These are phyloP conservation scores for Noturus placidus DNA, from an alignment of 2,113 vertebrate species.

Conservation along the genomic window DNA sequence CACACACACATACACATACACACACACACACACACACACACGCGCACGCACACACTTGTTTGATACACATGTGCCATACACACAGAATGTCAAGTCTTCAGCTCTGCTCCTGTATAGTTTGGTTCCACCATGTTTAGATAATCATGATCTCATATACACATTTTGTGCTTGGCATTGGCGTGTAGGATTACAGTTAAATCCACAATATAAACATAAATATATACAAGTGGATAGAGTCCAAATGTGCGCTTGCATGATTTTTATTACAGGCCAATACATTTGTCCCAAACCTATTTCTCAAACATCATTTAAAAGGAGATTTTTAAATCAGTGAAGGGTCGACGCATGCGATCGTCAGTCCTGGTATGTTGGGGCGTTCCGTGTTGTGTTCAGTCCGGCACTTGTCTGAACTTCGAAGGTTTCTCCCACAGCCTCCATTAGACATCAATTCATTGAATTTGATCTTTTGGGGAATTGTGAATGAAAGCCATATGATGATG, in stretches of 20 bases:
- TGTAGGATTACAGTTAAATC: background rate
- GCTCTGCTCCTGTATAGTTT: background rate
- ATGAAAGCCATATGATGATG: background rate
- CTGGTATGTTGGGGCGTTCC: background rate
- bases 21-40: slow-evolving; percentile 32
- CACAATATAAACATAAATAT: background rate
- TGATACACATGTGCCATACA: background rate
- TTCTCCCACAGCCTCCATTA: background rate
- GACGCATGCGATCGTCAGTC: background rate
- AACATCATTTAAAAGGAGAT: background rate
- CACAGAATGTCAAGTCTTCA: background rate
- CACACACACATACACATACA: slow-evolving; percentile 43
- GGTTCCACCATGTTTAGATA: background rate
- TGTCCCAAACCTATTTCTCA: background rate
- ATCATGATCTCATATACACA: background rate
- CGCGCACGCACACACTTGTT: background rate
- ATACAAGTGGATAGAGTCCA: background rate
- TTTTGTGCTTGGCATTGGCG: background rate
- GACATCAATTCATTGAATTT: background rate
- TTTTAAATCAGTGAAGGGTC: background rate
- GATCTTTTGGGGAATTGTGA: background rate
- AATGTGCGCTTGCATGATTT: background rate
- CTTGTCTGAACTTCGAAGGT: background rate
- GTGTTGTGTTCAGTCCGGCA: background rate
- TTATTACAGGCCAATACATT: background rate